phyloP scores from a whole-genome alignment of 2,888 invertebrate species.

The Tipula vernalis region DNA sequence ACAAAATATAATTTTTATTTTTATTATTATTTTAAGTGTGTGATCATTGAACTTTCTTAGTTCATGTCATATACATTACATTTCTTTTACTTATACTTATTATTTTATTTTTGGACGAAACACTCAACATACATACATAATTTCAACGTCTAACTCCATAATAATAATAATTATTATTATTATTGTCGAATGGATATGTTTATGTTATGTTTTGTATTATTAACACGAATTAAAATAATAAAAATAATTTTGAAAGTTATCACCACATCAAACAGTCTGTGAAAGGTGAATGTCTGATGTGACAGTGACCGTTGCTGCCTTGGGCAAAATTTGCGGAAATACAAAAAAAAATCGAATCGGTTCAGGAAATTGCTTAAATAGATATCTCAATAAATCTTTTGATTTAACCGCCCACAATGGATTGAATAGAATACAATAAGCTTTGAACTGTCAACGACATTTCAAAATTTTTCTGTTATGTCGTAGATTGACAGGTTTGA shows the following conservation, averaged over 20 bases:
- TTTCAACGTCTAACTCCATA: not conserved
- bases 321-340: not conserved
- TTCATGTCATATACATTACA: not conserved
- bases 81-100: not conserved
- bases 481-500: not conserved
- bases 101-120: not conserved
- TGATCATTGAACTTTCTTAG: not conserved
- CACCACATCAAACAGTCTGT: not conserved
- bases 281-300: not conserved
- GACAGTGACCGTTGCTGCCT: not conserved
- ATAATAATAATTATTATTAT: not conserved
- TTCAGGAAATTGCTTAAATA: not conserved
- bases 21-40: not conserved
- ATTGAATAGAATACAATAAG: not conserved
- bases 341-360: not conserved
- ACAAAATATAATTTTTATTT: not conserved
- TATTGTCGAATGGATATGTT: too few species aligned
- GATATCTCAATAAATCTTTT: not conserved
- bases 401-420: not conserved
- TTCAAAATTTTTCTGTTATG: not conserved
- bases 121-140: not conserved
- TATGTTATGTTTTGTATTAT: not conserved
- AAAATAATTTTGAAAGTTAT: not conserved
- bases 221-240: not conserved
- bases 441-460: not conserved